Evolutionary conservation across 2,113 vertebrate genomes (phyloP), one percentile per base, ranked within the genome.

Genomic region (Percopsis transmontana): DNA sequence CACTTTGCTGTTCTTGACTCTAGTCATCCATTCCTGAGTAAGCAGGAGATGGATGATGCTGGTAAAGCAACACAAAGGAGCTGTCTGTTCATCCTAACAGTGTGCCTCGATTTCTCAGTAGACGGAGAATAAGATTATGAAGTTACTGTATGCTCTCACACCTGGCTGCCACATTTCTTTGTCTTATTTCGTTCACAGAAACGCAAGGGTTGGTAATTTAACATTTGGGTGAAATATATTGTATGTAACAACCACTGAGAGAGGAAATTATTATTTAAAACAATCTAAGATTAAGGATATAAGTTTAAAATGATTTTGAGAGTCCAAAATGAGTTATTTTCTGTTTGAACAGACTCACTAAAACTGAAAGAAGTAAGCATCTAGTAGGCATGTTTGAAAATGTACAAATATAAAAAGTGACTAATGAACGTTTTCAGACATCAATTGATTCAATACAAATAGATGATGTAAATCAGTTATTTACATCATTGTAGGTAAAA

Each of bases 101-200:
- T 72, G 23, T 70, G 81, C 76, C 70, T 61, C 21, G 38, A 60
- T 60, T 56, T 54, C 62, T 73, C 59, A 51, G 58, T 68, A 70
- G 71, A 83, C 33, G 74, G 71, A 72, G 72, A 66, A 42, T 57
- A 76, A 77, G 62, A 72, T 24, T 52, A 83, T 78, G 74, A 73
- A 65, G 70, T 74, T 56, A 72, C 83, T 72, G 57, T 45, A 47
- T 48, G 20, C 20, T 23, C 1, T 81, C 84, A 63, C 79, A 45
- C 38, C 20, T 66, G 89, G 87, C 87, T 79, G 89, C 83, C 74
- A 86, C 77, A 54, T 88, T 86, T 89, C 87, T 87, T 42, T 81
- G 77, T 76, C 72, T 87, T 75, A 67, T 87, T 84, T 89, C 71
- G 61, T 76, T 84, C 76, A 79, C 84, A 79, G 83, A 87, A 87